Evolutionary conservation across 2,797 vertebrate species (phyloP), one percentile per base, ranked within the genome.

Genomic region (Myotis daubentonii): DNA sequence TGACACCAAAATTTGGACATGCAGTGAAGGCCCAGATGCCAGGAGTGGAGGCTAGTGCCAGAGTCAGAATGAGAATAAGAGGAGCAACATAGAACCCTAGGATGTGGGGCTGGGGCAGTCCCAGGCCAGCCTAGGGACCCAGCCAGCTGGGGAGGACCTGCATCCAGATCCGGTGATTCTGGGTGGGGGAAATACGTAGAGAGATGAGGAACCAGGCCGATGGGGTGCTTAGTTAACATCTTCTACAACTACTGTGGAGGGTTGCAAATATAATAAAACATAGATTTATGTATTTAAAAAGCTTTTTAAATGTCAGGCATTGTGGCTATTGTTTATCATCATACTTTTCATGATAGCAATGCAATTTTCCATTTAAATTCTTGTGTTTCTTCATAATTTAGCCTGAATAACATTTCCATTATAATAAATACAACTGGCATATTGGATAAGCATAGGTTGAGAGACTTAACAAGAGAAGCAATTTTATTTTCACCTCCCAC

Each of bases 331-430:
- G 91, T 68, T 87, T 79, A 36, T 85, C 49, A 51, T 85, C 57
- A 85, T 79, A 41, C 74, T 41, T 90, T 89, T 84, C 53, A 91
- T 72, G n/a, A 86, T 76, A 87, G 74, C 65, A 60, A 71, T 86
- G 51, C 41, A 71, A 70, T 49, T 65, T 88, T 65, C 41, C 36
- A 36, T 79, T 91, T 86, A 83, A 81, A 85, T 90, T 90, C 19
- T 85, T 88, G 8, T 70, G 88, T 94, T 89, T 85, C 89, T 60
- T 92, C 49, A 83, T 38, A 86, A 60, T 51, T 65, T 80, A 60
- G 30, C 36, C 57, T 87, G 25, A 60, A 80, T 70, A 81, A 70
- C 94, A 91, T 93, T 96, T 91, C 33, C 36, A 76, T 76, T 91
- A 36, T 49, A 81, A 38, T 71, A 84, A 89, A 33, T 84, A 65